Evolutionary conservation across 2,888 invertebrate genomes (phyloP).

Genomic region (Sepiola atlantica): DNA sequence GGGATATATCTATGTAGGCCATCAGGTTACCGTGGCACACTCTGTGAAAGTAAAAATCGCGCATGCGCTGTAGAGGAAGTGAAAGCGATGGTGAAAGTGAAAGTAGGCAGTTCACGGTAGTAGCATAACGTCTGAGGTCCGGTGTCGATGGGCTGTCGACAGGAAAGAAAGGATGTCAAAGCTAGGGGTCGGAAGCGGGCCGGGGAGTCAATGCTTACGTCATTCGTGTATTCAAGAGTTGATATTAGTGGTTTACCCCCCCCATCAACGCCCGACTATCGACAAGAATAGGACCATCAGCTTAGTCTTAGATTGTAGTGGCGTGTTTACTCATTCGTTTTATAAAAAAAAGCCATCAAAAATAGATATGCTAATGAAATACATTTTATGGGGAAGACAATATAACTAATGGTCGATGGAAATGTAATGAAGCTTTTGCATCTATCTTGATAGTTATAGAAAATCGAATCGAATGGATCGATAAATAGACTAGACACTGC

Average conservation of each 20-base stretch:
- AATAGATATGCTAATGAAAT: slow-evolving; percentile 2
- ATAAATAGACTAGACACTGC: too few relatives aligned
- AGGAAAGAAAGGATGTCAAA: not conserved
- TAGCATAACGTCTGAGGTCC: not conserved
- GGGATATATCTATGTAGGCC: slow-evolving; percentile 32
- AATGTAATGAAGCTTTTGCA: too few relatives aligned
- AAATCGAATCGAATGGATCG: too few relatives aligned
- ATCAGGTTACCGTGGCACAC: slow-evolving; percentile 32
- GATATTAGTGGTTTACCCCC: too few relatives aligned
- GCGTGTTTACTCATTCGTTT: not conserved
- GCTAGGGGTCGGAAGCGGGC: not conserved
- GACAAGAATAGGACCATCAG: not conserved
- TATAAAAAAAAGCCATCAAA: not conserved
- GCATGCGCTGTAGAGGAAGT: not conserved
- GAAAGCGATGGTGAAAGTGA: not conserved
- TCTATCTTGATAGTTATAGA: too few relatives aligned
- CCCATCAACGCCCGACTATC: too few relatives aligned
- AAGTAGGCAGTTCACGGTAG: not conserved
- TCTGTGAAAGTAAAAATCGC: not conserved
- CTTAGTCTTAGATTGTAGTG: not conserved
- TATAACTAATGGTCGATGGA: not conserved
- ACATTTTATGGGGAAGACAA: not conserved
- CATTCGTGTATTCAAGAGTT: not conserved
- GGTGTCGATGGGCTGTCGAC: not conserved
- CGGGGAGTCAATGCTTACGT: not conserved